Base-by-base conservation (phyloP, 1,140 invertebrate genomes). In the Araneus ventricosus region DNA sequence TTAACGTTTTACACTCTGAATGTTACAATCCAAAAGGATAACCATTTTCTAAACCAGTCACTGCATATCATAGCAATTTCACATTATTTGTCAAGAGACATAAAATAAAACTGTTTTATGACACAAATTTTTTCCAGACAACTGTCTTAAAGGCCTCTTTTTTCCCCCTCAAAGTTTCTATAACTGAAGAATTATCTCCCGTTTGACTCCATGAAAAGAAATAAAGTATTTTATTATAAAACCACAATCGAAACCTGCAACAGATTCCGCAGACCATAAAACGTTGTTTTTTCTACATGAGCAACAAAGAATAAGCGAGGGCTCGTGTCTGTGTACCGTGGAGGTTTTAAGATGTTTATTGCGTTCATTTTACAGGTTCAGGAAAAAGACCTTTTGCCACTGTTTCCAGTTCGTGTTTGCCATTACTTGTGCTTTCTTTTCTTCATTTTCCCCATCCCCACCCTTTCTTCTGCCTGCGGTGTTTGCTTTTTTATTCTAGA, bases 281-380 rank as follows among this genome's bases (percentile, higher is more conserved):
- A 79, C 7, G 17, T 27, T 24, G 20, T 75, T 75, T 52, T 82
- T 82, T 30, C 63, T 22, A n/a, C 45, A 3, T 17, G 4, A 27
- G 34, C 8, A 3, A 57, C 27, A 86, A 57, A 27, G 3, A 61
- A 86, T 59, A 52, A 24, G 17, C 22, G 45, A 14, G 0, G 2
- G 8, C 10, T 34, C 30, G 70, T 20, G 10, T 3, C 30, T 70
- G 17, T 70, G 67, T 34, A 6, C 70, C 30, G 30, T 5, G 30
- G 17, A 75, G 84, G 4, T 63, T 82, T 82, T 30, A 86, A 86
- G 52, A 57, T 86, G 84, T 86, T 86, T 86, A 86, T 86, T 61
- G 84, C 52, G 59, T 61, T 57, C 84, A 86, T 39, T 86, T 86
- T 59, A 59, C 37, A 61, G 30, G 27, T 57, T 86, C n/a, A 2